Conservation (phyloP, 2,888 invertebrate species). For the Chloroclysta siterata region DNA sequence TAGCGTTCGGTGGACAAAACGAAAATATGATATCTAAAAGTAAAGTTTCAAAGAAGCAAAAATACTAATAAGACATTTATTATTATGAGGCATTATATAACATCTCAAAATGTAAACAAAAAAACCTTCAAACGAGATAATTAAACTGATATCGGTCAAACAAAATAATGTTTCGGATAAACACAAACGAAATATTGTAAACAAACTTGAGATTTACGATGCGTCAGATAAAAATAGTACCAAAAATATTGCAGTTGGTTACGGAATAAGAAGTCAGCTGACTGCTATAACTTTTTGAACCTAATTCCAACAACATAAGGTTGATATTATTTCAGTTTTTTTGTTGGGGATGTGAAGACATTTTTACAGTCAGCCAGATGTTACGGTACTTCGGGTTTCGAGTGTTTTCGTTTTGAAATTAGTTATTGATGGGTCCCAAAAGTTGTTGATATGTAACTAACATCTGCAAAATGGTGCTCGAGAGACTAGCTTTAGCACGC, state of each 20-base stretch:
- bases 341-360: conserved; percentile 11
- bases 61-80: conserved; percentile 46
- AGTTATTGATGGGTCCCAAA: conserved; percentile 32
- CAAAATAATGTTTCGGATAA: conserved; percentile 26
- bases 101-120: conserved; percentile 13
- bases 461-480: conserved; percentile 30
- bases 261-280: conserved; percentile 21
- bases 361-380: conserved; percentile 40
- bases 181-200: conserved; percentile 43
- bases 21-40: too few relatives aligned
- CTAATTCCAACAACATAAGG: conserved; percentile 18
- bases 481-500: conserved; percentile 3
- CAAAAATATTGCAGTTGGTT: conserved; percentile 38
- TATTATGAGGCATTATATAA: conserved; percentile 2
- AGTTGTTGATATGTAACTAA: conserved; percentile 31
- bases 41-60: not conserved
- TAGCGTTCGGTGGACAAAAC: too few relatives aligned
- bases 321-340: conserved; percentile 5
- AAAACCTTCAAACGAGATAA: conserved; percentile 23
- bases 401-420: conserved; percentile 38
- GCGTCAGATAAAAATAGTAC: conserved; percentile 51
- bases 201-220: conserved; percentile 49
- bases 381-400: conserved; percentile 33
- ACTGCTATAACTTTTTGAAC: conserved; percentile 11
- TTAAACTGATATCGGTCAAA: conserved; percentile 29